Evolutionary conservation across 1,140 invertebrate species (phyloP).

Genomic region (Cydia amplana): DNA sequence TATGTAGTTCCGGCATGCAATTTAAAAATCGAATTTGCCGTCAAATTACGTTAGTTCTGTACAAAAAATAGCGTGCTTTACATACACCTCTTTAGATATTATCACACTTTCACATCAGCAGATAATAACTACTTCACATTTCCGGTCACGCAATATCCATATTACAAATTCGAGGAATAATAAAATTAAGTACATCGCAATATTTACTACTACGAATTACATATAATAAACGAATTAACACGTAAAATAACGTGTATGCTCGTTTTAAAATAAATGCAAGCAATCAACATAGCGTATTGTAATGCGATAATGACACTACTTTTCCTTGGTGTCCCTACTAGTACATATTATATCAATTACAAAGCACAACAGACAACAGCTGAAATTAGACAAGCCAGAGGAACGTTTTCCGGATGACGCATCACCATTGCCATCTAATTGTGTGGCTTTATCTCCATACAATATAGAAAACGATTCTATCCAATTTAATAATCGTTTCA

Average conservation of each 20-base stretch:
- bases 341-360: too few relatives aligned
- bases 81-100: conserved; percentile 1
- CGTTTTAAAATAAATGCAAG: background rate
- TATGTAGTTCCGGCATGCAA: background rate
- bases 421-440: background rate
- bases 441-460: background rate
- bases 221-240: background rate
- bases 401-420: background rate
- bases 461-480: background rate
- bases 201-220: background rate
- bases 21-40: background rate
- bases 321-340: too few relatives aligned
- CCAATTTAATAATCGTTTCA: too few relatives aligned
- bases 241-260: background rate
- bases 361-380: background rate
- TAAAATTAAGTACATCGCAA: background rate
- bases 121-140: conserved; percentile 13
- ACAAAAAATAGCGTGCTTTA: conserved; percentile 20
- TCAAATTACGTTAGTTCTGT: background rate
- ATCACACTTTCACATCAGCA: conserved; percentile 10
- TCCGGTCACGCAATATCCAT: conserved; percentile 20
- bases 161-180: background rate
- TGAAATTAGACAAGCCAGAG: background rate
- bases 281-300: background rate
- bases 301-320: too few relatives aligned